Evolutionary conservation across 1,140 invertebrate genomes (phyloP), one percentile per base, ranked within the genome.

Genomic region (Fopius arisanus): DNA sequence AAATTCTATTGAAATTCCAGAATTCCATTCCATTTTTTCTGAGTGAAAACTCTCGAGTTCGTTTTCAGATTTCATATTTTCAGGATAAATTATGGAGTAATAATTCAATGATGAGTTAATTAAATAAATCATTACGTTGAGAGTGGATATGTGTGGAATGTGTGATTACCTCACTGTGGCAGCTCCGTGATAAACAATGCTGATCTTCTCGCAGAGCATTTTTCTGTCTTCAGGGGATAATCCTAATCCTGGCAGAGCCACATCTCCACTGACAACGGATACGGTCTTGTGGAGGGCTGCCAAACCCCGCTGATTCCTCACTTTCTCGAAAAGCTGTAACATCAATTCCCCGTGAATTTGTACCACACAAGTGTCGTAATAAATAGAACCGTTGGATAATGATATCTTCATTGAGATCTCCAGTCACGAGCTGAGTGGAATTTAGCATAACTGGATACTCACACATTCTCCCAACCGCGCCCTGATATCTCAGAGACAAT

Each of bases 131-230:
- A 33, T 33, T 9, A 4, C 31, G 3, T 3, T 4, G 9, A 4
- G 31, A 33, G 3, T 33, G 31, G 9, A 3, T 33, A 4, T 9
- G 31, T 33, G 31, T 33, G 31, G 31, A 33, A 33, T 33, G n/a
- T n/a, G n/a, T n/a, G n/a, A 41, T 66, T 65, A 91, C 90, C 90
- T 90, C 70, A 95, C 94, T 48, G 97, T 98, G 0, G 97, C 97
- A 0, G 97, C 97, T 29, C 91, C 95, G 81, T 98, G 97, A 81
- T 96, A 96, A 0, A 98, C 93, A 63, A 98, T 92, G 40, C 93
- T 89, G 0, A 97, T 91, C 75, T 93, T 91, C 4, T 95, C 89
- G 23, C 89, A 88, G 0, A 98, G 82, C 16, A 90, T 87, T 70
- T 92, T 81, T 62, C 91, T 87, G 84, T 98, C 94, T n/a, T 90